Percentiles rank a stretch among this genome's conserved stretches.
These are phyloP conservation scores for Blastobasis adustella DNA, from an alignment of 2,888 invertebrate species.

Conservation along the genomic window DNA sequence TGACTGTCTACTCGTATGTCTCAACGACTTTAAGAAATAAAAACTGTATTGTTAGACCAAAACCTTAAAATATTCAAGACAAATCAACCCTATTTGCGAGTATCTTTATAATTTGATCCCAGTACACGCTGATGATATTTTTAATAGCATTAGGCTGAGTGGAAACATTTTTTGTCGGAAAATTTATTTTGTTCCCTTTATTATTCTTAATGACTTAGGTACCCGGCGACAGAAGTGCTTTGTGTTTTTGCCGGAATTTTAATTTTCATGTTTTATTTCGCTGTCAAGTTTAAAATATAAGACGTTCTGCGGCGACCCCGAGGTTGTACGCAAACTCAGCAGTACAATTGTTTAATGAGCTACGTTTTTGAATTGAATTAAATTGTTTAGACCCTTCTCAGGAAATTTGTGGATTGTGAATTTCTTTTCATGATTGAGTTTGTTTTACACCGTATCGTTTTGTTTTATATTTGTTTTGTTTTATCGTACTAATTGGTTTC, in stretches of 20 bases:
- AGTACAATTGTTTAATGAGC: neutral
- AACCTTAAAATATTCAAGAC: no score
- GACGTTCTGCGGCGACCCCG: neutral
- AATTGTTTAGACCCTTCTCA: no score
- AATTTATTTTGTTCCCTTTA: slow-evolving; percentile 8
- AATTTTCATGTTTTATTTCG: neutral
- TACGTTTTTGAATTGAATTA: neutral
- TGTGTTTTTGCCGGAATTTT: neutral
- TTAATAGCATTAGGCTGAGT: slow-evolving; percentile 32
- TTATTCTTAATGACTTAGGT: slow-evolving; percentile 2
- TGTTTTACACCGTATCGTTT: no score
- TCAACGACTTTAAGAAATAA: no score
- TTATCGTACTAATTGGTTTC: no score
- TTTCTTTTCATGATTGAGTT: no score
- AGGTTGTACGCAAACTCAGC: neutral
- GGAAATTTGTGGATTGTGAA: no score
- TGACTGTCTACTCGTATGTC: no score
- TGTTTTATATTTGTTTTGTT: no score
- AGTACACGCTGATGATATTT: slow-evolving; percentile 27
- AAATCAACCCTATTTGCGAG: slow-evolving; percentile 19
- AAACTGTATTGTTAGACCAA: no score
- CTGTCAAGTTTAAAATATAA: neutral
- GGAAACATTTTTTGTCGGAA: slow-evolving; percentile 14
- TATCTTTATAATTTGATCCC: slow-evolving; percentile 50
- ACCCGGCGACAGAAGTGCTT: neutral